Evolutionary conservation across 2,888 invertebrate species (phyloP), one percentile per base, ranked within the genome.

Genomic region (Drosophila nr. perissopoda): DNA sequence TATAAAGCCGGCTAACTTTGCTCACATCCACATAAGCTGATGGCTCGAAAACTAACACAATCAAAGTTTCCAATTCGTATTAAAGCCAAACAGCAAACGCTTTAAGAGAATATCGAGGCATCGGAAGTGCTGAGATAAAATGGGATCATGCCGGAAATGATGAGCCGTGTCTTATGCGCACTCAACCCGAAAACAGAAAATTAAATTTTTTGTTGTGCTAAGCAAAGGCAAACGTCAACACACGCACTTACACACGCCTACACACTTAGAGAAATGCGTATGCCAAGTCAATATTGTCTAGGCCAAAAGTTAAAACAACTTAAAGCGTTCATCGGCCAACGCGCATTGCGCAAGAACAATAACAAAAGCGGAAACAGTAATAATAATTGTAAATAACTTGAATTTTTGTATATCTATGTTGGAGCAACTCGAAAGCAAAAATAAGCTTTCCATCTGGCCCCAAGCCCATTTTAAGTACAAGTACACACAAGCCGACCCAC

Each of bases 361-460:
- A 65, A 64, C 49, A 68, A 59, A 45, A 62, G 40, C 54, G 64
- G 48, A 68, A 78, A 66, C 76, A 69, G 72, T 75, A 73, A 85
- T 82, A 86, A 86, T 87, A 86, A 85, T 87, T 87, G 83, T 80
- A 85, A 86, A 83, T 85, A 83, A 83, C 75, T 86, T 80, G 78
- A 83, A 73, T 81, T 54, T 68, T 60, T 54, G 40, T 38, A 31
- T 61, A 70, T 57, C 62, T 69, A 7, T 36, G 48, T 57, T 65
- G 68, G 40, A 34, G 31, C 58, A 40, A 56, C 59, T 48, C 18
- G 45, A 56, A 51, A 63, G 42, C 58, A 57, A 53, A 59, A 67
- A 79, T 72, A 76, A 76, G 71, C 68, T 79, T 70, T 60, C 65
- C 74, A 75, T 57, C 72, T 81, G 78, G 70, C 80, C 69, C 63